Evolutionary conservation across 2,888 invertebrate genomes (phyloP), one percentile per base, ranked within the genome.

Genomic region (Eristalis pertinax): DNA sequence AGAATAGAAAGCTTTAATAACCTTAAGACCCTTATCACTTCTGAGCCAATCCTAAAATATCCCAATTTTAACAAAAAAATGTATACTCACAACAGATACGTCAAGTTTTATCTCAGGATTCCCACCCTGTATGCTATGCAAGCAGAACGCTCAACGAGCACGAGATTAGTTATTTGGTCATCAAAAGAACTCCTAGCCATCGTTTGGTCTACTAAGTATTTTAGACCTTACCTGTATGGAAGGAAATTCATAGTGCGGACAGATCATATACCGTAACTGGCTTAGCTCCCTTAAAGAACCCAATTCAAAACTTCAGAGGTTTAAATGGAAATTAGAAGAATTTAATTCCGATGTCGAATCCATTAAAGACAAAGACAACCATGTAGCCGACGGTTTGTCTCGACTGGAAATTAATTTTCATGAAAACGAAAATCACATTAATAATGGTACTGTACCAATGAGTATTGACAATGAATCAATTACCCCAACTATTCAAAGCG

Each of bases 161-260:
- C 58, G 80, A 87, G 41, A 70, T 62, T 72, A 89, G 81, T 63
- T 89, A 89, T 78, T 88, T 68, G 22, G 63, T 84, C 41, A 88
- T 81, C 38, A 73, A 89, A 38, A 11, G 38, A 38, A 38, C 38
- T 38, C 38, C 38, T 38, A 38, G 38, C 2, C 38, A 38, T 38
- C 38, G 38, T 38, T 38, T 38, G 41, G 41, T 41, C 41, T 41
- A 15, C 41, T 38, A 1, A 41, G 41, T 41, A 41, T 41, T 13
- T 7, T 26, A 26, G 4, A 26, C 26, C 26, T 26, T 38, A 38
- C 10, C 26, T 26, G 26, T 26, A 26, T 26, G 26, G 26, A 4
- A 4, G 26, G 4, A 26, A 26, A 26, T 26, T 26, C 26, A 26
- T 26, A 26, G 2, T 26, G 26, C 26, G 26, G 1, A 26, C 26